Evolutionary conservation across 1,140 invertebrate genomes (phyloP).

Genomic region (Leptinotarsa defecta): DNA sequence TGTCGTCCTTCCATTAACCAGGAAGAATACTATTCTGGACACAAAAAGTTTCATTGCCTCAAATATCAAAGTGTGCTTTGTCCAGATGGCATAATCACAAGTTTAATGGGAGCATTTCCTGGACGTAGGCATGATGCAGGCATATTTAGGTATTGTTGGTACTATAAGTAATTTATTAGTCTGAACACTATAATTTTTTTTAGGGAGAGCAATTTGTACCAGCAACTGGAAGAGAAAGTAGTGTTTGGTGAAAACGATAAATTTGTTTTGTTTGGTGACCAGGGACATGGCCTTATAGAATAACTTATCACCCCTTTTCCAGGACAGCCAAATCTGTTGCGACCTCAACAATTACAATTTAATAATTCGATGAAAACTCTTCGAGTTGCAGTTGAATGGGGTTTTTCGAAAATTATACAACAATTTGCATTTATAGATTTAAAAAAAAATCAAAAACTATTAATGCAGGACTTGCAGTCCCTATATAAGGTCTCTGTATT

Average conservation of each 20-base stretch:
- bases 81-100: conserved; percentile 38
- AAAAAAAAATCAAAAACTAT: conserved; percentile 39
- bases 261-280: neutral
- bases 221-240: conserved; percentile 21
- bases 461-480: conserved; percentile 29
- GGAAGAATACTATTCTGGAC: too few relatives aligned
- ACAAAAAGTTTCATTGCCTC: conserved; percentile 31
- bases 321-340: neutral
- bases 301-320: neutral
- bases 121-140: conserved; percentile 18
- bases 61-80: conserved; percentile 43
- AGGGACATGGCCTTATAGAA: neutral
- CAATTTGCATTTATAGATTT: conserved; percentile 36
- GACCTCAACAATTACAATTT: neutral
- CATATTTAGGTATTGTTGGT: conserved; percentile 25
- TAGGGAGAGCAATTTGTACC: conserved; percentile 32
- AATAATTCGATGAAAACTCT: neutral
- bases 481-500: conserved; percentile 32
- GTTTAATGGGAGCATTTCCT: conserved; percentile 30
- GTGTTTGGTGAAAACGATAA: neutral
- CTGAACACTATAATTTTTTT: neutral
- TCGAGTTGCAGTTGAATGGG: conserved; percentile 33
- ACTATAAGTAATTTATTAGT: too few relatives aligned
- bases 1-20: conserved; percentile 35
- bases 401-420: conserved; percentile 32